Base-by-base conservation (phyloP, 2,888 invertebrate species). In the Trachelus troglodyta region DNA sequence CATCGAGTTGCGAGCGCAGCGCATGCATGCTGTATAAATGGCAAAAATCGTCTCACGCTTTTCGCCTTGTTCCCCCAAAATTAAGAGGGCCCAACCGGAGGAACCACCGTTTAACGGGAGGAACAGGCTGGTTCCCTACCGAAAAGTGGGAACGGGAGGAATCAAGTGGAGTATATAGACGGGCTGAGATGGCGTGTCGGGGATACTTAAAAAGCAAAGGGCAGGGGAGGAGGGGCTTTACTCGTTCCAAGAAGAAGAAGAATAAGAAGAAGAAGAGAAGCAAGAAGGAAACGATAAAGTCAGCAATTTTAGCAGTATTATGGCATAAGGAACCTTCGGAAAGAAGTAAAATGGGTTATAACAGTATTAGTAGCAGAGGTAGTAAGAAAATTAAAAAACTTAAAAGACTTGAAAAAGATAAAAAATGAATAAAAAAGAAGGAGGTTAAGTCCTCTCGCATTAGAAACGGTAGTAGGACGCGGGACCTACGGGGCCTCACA, bases 111-210 rank as follows among this genome's bases (percentile, higher is more conserved):
- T 40, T 40, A 40, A 40, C 40, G 40, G 40, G 40, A 40, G 40
- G 40, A 40, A 40, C 40, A 40, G 15, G 40, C 40, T 40, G 40
- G 40, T 4, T 40, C 15, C 40, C 40, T 40, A 40, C 40, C 15
- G 40, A 40, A 40, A 40, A 40, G 40, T 40, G 40, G 40, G 40
- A 40, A 40, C 40, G 40, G 40, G 40, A 40, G 40, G 40, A 40
- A 40, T 40, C 40, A 6, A 40, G 40, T 15, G 40, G 40, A 40
- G 15, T 4, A 40, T 40, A 40, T 15, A 6, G 40, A 33, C 12
- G 15, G 69, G 69, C 30, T 4, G 69, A 30, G 88, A 89, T 90
- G 88, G 89, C 90, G 90, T 90, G 89, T 86, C 85, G 83, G 79
- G 85, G 88, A 88, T 88, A 89, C 88, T 89, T 90, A 88, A 84